These are phyloP conservation scores for Achlya flavicornis DNA, from an alignment of 2,888 invertebrate genomes.

Conservation along the genomic window DNA sequence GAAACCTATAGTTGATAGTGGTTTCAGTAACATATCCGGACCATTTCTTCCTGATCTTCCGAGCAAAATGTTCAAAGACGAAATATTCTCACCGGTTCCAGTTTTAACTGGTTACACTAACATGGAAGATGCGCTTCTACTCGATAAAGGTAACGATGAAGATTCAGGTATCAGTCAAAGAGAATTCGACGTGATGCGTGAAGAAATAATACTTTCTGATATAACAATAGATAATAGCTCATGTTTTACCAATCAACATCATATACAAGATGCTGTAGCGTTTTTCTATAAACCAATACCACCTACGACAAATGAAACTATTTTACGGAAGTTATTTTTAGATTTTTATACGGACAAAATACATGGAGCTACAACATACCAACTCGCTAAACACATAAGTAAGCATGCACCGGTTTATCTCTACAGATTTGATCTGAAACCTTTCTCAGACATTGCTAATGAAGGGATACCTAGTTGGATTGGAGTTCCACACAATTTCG, in stretches of 20 bases:
- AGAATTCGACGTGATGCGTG: slow-evolving; percentile 85
- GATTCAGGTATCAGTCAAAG: slow-evolving; percentile 84
- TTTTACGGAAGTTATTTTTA: slow-evolving; percentile 86
- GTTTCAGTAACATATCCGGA: slow-evolving; percentile 86
- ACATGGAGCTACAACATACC: slow-evolving; percentile 88
- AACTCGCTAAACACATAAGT: slow-evolving; percentile 86
- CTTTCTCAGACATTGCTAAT: slow-evolving; percentile 85
- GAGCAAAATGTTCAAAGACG: slow-evolving; percentile 84
- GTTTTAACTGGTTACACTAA: slow-evolving; percentile 90
- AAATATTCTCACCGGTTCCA: slow-evolving; percentile 87
- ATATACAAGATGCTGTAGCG: slow-evolving; percentile 88
- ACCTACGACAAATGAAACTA: slow-evolving; percentile 84
- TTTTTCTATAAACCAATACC: slow-evolving; percentile 90
- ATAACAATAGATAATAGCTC: slow-evolving; percentile 83
- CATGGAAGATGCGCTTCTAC: slow-evolving; percentile 91
- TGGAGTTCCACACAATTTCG: slow-evolving; percentile 91
- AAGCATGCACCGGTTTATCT: slow-evolving; percentile 85
- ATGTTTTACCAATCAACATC: slow-evolving; percentile 85
- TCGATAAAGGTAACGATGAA: slow-evolving; percentile 82
- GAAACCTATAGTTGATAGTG: slow-evolving; percentile 91
- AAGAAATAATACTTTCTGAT: slow-evolving; percentile 85
- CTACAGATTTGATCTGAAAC: slow-evolving; percentile 90
- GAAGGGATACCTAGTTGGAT: slow-evolving; percentile 90
- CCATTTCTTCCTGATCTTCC: slow-evolving; percentile 88
- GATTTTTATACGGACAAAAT: slow-evolving; percentile 90